Evolutionary conservation across 2,888 invertebrate genomes (phyloP).

Genomic region (Nomada ruficornis): DNA sequence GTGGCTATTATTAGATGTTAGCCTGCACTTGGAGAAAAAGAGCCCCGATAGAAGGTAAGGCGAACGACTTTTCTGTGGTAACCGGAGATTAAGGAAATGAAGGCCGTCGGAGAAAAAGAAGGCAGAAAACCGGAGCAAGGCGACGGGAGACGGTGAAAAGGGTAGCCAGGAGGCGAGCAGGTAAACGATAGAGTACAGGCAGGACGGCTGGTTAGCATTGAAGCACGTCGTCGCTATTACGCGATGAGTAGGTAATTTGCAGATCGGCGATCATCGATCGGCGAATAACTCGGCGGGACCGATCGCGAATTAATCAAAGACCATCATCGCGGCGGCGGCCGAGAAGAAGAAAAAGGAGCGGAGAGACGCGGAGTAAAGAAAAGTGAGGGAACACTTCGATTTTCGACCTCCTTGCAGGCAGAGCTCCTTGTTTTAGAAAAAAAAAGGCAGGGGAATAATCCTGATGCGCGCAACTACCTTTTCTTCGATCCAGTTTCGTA

Average conservation of each 20-base stretch:
- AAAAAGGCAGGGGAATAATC: background rate
- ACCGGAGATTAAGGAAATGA: conserved; percentile 47
- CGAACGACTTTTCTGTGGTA: conserved; percentile 7
- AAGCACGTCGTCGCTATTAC: conserved; percentile 81
- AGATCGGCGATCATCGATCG: conserved; percentile 76
- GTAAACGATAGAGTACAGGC: conserved; percentile 13
- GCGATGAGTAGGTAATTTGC: conserved; percentile 82
- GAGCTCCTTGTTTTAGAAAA: conserved; percentile 11
- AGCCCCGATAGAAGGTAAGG: background rate
- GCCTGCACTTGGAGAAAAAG: background rate
- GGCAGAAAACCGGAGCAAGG: conserved; percentile 30
- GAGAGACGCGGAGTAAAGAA: background rate
- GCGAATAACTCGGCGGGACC: conserved; percentile 71
- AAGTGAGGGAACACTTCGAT: background rate
- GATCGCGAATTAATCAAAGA: conserved; percentile 82
- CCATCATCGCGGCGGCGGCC: conserved; percentile 71
- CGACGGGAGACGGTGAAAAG: background rate
- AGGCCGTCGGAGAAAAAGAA: conserved; percentile 17
- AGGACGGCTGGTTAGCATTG: conserved; percentile 52
- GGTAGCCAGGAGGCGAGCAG: conserved; percentile 35
- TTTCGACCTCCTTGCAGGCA: conserved; percentile 29
- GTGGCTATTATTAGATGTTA: conserved; percentile 28
- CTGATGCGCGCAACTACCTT: conserved; percentile 20
- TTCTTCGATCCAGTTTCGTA: conserved; percentile 7
- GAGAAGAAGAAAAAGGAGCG: background rate